phyloP scores from a whole-genome alignment of 2,113 vertebrate species.

The Laticauda laticaudata region DNA sequence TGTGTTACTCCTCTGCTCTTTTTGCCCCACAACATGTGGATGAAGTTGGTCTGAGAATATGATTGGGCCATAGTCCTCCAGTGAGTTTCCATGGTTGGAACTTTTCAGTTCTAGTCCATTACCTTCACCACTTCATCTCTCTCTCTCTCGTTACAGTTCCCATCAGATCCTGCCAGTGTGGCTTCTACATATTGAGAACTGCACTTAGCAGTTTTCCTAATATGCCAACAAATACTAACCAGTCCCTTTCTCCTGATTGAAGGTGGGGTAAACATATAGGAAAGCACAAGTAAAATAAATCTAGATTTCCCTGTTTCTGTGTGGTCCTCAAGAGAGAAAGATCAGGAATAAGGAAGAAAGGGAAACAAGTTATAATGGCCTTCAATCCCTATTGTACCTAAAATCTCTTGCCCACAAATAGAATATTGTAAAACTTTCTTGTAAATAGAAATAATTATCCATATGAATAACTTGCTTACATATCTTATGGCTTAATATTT shows the following conservation, averaged over 20 bases:
- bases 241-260: neutral
- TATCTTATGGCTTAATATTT: neutral
- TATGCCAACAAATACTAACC: neutral
- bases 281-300: neutral
- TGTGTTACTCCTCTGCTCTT: neutral
- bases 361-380: neutral
- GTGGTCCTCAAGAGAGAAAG: neutral
- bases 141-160: neutral
- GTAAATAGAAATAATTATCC: neutral
- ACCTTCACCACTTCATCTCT: neutral
- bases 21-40: neutral
- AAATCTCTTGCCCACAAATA: neutral
- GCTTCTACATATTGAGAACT: neutral
- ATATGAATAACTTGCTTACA: neutral
- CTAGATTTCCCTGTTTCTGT: neutral
- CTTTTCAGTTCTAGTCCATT: neutral
- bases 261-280: neutral
- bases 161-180: neutral
- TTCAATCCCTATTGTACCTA: neutral
- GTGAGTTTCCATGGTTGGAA: neutral
- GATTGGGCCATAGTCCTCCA: neutral
- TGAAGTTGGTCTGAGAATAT: neutral
- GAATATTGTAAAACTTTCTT: neutral
- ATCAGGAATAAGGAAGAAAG: neutral
- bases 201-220: neutral